These are phyloP conservation scores for Kobus ellipsiprymnus DNA, from an alignment of 2,113 vertebrate species.

Conservation along the genomic window DNA sequence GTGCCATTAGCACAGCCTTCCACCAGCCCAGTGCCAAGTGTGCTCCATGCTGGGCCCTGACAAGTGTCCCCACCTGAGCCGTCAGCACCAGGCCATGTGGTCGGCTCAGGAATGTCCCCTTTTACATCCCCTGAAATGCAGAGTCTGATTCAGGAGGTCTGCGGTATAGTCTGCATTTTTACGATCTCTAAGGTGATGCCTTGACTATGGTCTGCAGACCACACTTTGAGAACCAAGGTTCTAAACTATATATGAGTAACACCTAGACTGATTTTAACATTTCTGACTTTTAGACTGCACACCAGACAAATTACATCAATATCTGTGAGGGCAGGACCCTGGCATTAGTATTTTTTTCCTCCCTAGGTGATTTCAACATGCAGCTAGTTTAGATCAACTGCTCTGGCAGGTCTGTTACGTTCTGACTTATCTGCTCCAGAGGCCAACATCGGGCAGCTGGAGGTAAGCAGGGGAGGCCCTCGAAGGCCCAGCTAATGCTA, in stretches of 20 bases:
- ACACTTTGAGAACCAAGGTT: neutral
- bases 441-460: neutral
- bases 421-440: neutral
- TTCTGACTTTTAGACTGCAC: neutral
- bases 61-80: neutral
- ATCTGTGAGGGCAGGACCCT: neutral
- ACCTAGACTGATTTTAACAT: neutral
- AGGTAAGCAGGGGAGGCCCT: neutral
- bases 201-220: neutral
- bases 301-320: neutral
- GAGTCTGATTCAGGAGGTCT: neutral
- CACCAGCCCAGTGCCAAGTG: neutral
- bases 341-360: neutral
- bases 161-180: neutral
- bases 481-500: neutral
- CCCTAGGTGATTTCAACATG: neutral
- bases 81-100: neutral
- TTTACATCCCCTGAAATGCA: neutral
- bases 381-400: neutral
- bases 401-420: neutral
- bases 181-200: neutral
- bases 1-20: neutral
- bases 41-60: neutral
- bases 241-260: neutral
- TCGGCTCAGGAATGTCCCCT: neutral